Conservation (phyloP, 2,113 vertebrate species). For the Rhinolophus sinicus region DNA sequence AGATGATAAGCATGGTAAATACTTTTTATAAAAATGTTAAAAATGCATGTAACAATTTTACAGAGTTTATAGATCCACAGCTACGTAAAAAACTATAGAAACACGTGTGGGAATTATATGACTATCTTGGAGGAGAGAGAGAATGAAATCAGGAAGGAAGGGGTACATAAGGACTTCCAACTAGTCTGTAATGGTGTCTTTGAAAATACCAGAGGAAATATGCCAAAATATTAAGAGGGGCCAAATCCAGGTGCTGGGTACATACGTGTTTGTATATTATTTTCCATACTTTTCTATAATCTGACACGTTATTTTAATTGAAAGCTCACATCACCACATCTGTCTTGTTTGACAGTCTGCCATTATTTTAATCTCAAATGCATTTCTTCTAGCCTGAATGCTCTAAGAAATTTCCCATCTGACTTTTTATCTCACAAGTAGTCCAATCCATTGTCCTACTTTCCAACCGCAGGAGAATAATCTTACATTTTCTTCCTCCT, state of each 20-base stretch:
- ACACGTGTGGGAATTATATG: fast-evolving
- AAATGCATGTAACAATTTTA: too few species aligned
- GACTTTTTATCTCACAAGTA: not conserved
- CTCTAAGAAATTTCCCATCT: not conserved
- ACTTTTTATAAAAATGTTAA: not conserved
- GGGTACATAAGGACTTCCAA: not conserved
- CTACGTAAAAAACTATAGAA: not conserved
- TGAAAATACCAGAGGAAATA: not conserved
- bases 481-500: not conserved
- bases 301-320: not conserved
- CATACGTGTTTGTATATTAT: fast-evolving
- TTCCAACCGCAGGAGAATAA: not conserved
- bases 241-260: fast-evolving
- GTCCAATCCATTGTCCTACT: not conserved
- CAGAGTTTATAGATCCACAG: fast-evolving
- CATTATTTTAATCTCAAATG: not conserved
- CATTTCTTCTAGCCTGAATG: not conserved
- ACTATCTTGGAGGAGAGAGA: not conserved
- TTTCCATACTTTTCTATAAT: fast-evolving
- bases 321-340: not conserved
- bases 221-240: fast-evolving
- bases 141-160: not conserved
- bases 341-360: not conserved
- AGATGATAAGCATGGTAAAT: too few species aligned
- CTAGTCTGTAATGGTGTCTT: too few species aligned